These are phyloP conservation scores for Onychorhynchus coronatus DNA, from an alignment of 2,113 vertebrate species.

Conservation along the genomic window DNA sequence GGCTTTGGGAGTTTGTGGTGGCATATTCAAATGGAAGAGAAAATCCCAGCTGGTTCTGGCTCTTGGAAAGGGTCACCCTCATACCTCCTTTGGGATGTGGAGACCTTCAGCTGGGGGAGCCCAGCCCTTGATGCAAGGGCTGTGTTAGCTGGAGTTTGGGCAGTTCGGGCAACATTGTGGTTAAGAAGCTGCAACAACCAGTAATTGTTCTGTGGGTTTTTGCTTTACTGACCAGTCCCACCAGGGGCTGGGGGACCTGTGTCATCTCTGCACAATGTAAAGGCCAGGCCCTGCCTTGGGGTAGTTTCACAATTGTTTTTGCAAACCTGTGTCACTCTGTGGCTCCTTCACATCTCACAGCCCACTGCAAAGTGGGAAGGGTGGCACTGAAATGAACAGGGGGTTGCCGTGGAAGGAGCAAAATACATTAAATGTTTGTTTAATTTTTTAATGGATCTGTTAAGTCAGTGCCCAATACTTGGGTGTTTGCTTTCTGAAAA, in stretches of 20 bases:
- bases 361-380: fast-evolving
- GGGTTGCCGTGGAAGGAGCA: constrained; percentile 4
- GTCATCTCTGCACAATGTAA: fast-evolving
- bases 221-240: neutral
- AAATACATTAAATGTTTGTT: neutral
- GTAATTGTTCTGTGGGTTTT: neutral
- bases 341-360: neutral
- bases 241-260: neutral
- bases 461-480: constrained; percentile 1
- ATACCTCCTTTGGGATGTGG: neutral
- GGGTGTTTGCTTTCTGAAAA: constrained; percentile 47
- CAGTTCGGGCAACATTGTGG: fast-evolving
- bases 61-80: neutral
- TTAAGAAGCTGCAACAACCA: neutral
- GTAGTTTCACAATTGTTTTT: fast-evolving
- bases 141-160: neutral
- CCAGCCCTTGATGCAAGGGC: neutral
- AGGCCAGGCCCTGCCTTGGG: neutral
- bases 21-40: neutral
- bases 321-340: neutral
- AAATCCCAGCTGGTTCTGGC: neutral
- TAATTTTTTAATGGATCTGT: constrained; percentile 29
- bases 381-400: neutral
- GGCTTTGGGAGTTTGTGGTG: neutral
- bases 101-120: fast-evolving